phyloP scores from a whole-genome alignment of 2,888 invertebrate genomes.

The Carcina quercana region DNA sequence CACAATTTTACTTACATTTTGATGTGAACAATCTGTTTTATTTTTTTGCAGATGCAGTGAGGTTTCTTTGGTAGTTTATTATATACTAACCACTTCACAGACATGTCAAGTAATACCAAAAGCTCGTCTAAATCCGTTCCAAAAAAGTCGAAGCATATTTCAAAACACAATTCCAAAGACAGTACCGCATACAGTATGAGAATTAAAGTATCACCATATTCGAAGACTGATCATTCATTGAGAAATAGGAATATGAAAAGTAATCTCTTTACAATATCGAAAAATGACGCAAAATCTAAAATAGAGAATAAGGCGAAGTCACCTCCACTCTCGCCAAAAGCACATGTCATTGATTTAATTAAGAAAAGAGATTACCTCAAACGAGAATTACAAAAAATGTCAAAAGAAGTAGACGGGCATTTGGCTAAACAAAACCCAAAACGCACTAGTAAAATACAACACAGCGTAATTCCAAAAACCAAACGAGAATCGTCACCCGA shows the following conservation, averaged over 20 bases:
- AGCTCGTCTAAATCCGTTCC: too few species aligned
- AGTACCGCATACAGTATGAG: too few species aligned
- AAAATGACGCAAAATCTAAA: constrained; percentile 31
- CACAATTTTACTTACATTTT: too few species aligned
- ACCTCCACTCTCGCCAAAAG: constrained; percentile 48
- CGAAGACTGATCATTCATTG: too few species aligned
- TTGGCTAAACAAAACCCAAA: too few species aligned
- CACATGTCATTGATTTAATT: constrained; percentile 43
- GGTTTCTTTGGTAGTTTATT: too few species aligned
- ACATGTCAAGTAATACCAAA: too few species aligned
- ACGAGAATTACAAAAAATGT: constrained; percentile 44
- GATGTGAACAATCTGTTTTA: too few species aligned
- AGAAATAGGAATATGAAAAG: constrained; percentile 29
- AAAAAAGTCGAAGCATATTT: too few species aligned
- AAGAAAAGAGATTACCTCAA: constrained; percentile 48
- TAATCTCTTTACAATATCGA: constrained; percentile 33
- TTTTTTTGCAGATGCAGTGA: constrained; percentile 48
- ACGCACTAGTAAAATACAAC: too few species aligned
- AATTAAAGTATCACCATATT: too few species aligned
- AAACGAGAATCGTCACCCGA: constrained; percentile 27
- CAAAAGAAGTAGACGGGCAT: constrained; percentile 26
- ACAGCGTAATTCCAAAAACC: constrained; percentile 17
- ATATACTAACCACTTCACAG: constrained; percentile 16
- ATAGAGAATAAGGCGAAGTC: constrained; percentile 39
- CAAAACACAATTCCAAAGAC: too few species aligned